phyloP scores from a whole-genome alignment of 2,113 vertebrate species.

The Shinisaurus crocodilurus region DNA sequence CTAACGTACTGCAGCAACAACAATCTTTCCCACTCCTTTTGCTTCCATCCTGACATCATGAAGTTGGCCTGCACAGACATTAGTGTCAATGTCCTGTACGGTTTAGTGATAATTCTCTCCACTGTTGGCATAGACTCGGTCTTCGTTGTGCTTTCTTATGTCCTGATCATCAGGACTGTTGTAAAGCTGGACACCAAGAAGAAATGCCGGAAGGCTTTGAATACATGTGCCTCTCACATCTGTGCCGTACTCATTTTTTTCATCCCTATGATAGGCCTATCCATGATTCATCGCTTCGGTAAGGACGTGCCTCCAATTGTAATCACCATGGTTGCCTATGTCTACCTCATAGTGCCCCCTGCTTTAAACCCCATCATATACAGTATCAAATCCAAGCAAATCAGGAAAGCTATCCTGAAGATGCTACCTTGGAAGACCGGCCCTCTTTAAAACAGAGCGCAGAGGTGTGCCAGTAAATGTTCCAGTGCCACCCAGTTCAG shows the following conservation, averaged over 20 bases:
- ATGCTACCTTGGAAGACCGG: conserved; percentile 23
- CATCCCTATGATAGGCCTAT: conserved; percentile 66
- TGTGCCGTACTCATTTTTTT: conserved; percentile 72
- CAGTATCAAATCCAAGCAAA: conserved; percentile 75
- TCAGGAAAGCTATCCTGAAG: conserved; percentile 63
- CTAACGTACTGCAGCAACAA: conserved; percentile 66
- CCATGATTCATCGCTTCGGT: conserved; percentile 71
- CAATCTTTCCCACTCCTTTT: conserved; percentile 72
- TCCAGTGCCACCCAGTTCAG: neutral
- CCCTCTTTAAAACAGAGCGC: neutral
- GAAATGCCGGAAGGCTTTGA: conserved; percentile 62
- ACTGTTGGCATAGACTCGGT: conserved; percentile 68
- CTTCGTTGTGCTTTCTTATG: conserved; percentile 73
- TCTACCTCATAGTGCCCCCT: conserved; percentile 69
- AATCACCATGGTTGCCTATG: conserved; percentile 64
- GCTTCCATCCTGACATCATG: conserved; percentile 77
- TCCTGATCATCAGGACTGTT: conserved; percentile 70
- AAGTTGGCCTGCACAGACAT: conserved; percentile 67
- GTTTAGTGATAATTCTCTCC: conserved; percentile 64
- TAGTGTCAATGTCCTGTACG: conserved; percentile 70
- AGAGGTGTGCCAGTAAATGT: neutral
- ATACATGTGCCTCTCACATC: conserved; percentile 74
- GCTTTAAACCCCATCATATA: conserved; percentile 77
- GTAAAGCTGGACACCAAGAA: conserved; percentile 57
- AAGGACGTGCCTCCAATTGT: conserved; percentile 49